Percentiles rank a stretch among this genome's conserved stretches.
phyloP scores from a whole-genome alignment of 2,888 invertebrate species.

The Macrophya alboannulata region DNA sequence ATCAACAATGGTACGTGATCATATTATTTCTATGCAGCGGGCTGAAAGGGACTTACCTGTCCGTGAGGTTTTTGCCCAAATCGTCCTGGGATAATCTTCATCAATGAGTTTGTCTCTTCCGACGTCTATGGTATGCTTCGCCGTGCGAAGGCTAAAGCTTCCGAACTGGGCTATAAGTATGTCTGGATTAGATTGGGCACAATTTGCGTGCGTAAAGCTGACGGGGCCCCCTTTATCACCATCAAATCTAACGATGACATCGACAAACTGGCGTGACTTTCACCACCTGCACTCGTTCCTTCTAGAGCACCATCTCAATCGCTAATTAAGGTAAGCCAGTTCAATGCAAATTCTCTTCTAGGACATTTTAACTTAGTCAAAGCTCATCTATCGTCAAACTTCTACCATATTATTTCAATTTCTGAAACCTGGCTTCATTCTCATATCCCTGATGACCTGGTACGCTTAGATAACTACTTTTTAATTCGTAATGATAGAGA shows the following conservation, averaged over 20 bases:
- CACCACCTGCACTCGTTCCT: too few relatives aligned
- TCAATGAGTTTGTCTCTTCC: background rate
- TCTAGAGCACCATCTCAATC: too few relatives aligned
- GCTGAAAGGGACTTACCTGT: background rate
- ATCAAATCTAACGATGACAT: background rate
- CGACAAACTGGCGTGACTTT: background rate
- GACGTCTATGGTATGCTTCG: background rate
- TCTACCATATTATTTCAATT: constrained; percentile 37
- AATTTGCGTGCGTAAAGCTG: background rate
- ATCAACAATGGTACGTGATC: background rate
- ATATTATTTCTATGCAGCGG: background rate
- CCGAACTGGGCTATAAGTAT: background rate
- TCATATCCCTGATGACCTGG: background rate
- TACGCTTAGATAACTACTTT: background rate
- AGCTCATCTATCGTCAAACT: background rate
- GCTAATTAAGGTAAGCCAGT: too few relatives aligned
- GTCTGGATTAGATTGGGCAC: constrained; percentile 10
- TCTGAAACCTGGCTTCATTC: constrained; percentile 44
- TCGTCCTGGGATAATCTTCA: background rate
- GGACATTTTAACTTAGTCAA: too few relatives aligned
- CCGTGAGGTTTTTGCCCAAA: background rate
- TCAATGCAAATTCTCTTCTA: too few relatives aligned
- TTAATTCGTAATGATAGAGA: background rate
- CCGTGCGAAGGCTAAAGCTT: constrained; percentile 11
- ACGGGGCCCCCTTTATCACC: background rate